A percentile compares a stretch with the other conserved stretches of the same genome.
Evolutionary conservation across 2,113 vertebrate species (phyloP).

Genomic region (Callorhinus ursinus): DNA sequence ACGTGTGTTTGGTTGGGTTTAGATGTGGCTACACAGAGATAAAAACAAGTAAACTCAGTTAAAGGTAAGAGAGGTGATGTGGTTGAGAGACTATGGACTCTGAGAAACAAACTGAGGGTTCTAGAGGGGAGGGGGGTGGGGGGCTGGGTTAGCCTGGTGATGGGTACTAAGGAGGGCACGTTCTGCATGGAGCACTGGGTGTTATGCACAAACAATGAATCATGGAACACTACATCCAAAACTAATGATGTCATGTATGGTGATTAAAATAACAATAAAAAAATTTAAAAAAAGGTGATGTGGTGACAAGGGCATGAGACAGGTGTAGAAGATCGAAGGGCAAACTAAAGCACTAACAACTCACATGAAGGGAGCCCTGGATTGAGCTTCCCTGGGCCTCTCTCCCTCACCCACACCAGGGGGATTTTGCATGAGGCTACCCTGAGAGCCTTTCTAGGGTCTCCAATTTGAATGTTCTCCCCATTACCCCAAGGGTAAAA

Average conservation of each 20-base stretch:
- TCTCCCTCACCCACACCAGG: not conserved
- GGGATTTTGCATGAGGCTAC: not conserved
- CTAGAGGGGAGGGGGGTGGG: no score
- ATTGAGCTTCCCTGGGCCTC: not conserved
- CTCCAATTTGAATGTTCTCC: not conserved
- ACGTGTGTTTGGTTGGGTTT: not conserved
- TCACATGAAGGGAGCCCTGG: accelerated
- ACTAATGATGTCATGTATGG: no score
- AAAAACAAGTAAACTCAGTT: conserved; percentile 12
- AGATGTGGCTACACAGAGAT: not conserved
- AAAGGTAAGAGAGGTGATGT: not conserved
- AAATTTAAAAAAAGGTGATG: not conserved
- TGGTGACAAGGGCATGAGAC: not conserved
- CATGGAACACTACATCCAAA: no score
- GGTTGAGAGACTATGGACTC: no score
- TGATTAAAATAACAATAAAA: no score
- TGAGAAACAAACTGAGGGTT: no score
- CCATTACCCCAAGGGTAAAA: not conserved
- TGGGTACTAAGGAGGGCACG: no score
- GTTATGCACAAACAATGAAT: no score
- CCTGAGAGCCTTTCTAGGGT: not conserved
- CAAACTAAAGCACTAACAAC: not conserved
- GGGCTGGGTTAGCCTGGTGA: no score
- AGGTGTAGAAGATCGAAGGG: not conserved
- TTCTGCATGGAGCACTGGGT: no score